Evolutionary conservation across 2,797 vertebrate species (phyloP).

Genomic region (Sebastes paucispinis): DNA sequence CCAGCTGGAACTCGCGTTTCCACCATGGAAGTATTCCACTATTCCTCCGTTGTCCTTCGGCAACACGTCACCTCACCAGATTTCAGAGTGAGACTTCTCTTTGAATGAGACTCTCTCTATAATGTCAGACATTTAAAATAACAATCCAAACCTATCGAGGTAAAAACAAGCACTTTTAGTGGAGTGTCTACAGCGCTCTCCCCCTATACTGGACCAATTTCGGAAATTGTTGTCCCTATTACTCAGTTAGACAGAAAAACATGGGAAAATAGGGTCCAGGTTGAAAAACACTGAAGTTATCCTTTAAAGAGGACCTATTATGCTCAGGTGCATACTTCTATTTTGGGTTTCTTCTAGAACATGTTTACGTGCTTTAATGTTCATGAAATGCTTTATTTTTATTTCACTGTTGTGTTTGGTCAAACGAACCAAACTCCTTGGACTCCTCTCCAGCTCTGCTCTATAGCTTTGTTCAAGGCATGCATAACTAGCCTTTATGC

Average conservation of each 20-base stretch:
- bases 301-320: not conserved
- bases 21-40: not conserved
- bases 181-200: not conserved
- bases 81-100: not conserved
- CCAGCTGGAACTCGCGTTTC: not conserved
- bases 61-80: not conserved
- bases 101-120: not conserved
- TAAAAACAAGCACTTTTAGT: not conserved
- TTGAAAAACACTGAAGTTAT: fast-evolving
- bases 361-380: too few relatives aligned
- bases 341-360: too few relatives aligned
- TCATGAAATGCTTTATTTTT: too few relatives aligned
- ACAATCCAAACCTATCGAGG: not conserved
- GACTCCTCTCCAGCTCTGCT: too few relatives aligned
- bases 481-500: too few relatives aligned
- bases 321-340: too few relatives aligned
- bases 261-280: not conserved
- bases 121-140: not conserved
- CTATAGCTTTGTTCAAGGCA: too few relatives aligned
- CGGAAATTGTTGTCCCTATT: not conserved
- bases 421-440: too few relatives aligned
- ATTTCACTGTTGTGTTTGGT: too few relatives aligned
- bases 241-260: not conserved
- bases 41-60: not conserved
- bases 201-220: not conserved